Percentiles rank a stretch among this genome's conserved stretches.
These are phyloP conservation scores for Acronicta alni DNA, from an alignment of 2,888 invertebrate species.

Conservation along the genomic window DNA sequence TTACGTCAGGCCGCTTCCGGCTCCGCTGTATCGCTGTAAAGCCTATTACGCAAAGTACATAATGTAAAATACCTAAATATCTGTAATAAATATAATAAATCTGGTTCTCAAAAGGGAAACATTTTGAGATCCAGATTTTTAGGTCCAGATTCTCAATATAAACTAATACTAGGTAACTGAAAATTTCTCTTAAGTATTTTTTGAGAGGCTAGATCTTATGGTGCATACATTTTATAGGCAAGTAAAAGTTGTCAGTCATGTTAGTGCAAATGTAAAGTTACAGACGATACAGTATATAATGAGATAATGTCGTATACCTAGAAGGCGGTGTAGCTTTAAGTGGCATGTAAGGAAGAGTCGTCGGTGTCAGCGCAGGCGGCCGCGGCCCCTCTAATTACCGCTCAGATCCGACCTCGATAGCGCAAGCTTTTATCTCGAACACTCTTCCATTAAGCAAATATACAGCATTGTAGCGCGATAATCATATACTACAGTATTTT, in stretches of 20 bases:
- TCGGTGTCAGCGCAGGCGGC: slow-evolving; percentile 54
- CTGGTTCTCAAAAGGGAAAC: no score
- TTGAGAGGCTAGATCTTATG: no score
- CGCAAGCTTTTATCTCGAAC: slow-evolving; percentile 86
- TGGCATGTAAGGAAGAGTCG: slow-evolving; percentile 80
- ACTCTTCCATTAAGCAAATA: slow-evolving; percentile 89
- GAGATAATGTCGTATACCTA: slow-evolving; percentile 68
- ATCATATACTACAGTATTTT: slow-evolving; percentile 85
- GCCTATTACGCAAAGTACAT: neutral
- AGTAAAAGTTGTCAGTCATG: slow-evolving; percentile 39
- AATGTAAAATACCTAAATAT: no score
- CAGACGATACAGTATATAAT: slow-evolving; percentile 67
- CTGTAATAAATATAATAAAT: no score
- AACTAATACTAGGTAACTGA: no score
- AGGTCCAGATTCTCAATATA: no score
- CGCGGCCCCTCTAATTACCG: slow-evolving; percentile 82
- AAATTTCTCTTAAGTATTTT: no score
- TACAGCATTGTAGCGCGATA: slow-evolving; percentile 84
- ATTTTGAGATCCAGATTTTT: no score
- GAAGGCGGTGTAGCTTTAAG: slow-evolving; percentile 84
- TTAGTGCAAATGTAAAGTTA: slow-evolving; percentile 47
- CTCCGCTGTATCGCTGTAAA: neutral
- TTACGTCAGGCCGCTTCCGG: neutral
- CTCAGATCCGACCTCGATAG: slow-evolving; percentile 81
- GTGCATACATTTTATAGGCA: neutral